Base-by-base conservation (phyloP, 2,113 vertebrate species). In the Sclerurus mexicanus region DNA sequence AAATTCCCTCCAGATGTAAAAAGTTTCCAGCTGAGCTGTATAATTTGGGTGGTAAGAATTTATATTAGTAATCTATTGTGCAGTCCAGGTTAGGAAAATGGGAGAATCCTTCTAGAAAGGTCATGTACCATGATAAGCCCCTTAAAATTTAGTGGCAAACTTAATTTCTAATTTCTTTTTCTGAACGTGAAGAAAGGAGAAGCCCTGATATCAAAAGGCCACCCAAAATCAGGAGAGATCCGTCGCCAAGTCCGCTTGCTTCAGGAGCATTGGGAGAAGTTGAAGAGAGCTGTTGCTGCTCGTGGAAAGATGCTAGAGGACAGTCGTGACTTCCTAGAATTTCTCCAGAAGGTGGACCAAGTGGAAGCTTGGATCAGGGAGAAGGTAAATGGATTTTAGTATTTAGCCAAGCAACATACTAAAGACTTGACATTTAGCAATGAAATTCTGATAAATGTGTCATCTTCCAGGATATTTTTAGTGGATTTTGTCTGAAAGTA, bases 291-390 rank as follows among this genome's bases (percentile, higher is more conserved):
- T 2, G 94, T 99, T 89, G 97, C 97, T 27, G 82, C 87, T 42
- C 95, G 97, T n/a, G 98, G 98, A 62, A 98, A 97, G 96, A 96
- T 98, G 96, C 98, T 99, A 80, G 98, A 99, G 81, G 98, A 98
- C 33, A 98, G 97, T 78, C 85, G 96, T 42, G 98, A 98, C 93
- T 98, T 99, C 88, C 96, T 99, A 81, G 98, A 99, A 95, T 99
- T 99, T 95, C 98, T 99, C 47, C 98, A 98, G 96, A 99, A 98
- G 87, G 99, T 98, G 22, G 98, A 99, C 33, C 97, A 98, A 50
- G 98, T 99, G 81, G 99, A 99, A 93, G 98, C 98, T 89, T 99
- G 99, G 99, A 99, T 99, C 93, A 97, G 98, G 78, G 98, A 99
- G 64, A 99, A 98, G 98, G 99, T 99, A 79, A 90, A 76, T 47